Base-by-base conservation (phyloP, 1,140 invertebrate species). In the Euschistus heros region DNA sequence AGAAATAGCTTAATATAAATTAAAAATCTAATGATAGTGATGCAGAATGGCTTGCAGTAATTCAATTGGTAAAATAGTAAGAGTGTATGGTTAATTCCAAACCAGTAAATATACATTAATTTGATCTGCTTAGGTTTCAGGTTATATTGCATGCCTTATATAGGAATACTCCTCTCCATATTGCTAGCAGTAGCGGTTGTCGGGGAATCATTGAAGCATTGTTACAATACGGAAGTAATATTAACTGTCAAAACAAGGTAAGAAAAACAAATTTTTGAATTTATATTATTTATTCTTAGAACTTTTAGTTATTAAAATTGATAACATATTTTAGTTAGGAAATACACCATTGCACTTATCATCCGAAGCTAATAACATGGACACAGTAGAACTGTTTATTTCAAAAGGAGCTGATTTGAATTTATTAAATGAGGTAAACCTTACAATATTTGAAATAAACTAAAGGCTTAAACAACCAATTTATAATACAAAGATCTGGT, bases 281-380 rank as follows among this genome's bases (percentile, higher is more conserved):
- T 62, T 46, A n/a, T 13, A 13, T 18, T 54, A 10, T 54, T 8
- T 18, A 8, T 18, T 54, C 8, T n/a, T 8, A 54, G 22, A 54
- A 8, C 17, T 13, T 54, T 54, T 24, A 13, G 18, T 54, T 54
- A 54, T 8, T 24, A 8, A 8, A 54, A 13, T 54, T 24, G 18
- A 10, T 54, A n/a, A 18, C 10, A 10, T 54, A 18, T 24, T 78
- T 37, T 74, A 89, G 88, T 81, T 83, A 71, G 87, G 87, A 1
- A 88, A 86, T 68, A 85, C 86, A 18, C 80, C 88, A 1, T 74
- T 91, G n/a, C 88, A 91, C 74, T 75, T 88, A 50, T 86, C 88
- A 22, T 87, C 85, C 60, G 80, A 84, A 63, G 81, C 81, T 1
- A 88, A 89, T 72, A 82, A 86, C 67, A 76, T 79, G 3, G 82